These are phyloP conservation scores for Euplagia quadripunctaria DNA, from an alignment of 2,888 invertebrate species.

Conservation along the genomic window DNA sequence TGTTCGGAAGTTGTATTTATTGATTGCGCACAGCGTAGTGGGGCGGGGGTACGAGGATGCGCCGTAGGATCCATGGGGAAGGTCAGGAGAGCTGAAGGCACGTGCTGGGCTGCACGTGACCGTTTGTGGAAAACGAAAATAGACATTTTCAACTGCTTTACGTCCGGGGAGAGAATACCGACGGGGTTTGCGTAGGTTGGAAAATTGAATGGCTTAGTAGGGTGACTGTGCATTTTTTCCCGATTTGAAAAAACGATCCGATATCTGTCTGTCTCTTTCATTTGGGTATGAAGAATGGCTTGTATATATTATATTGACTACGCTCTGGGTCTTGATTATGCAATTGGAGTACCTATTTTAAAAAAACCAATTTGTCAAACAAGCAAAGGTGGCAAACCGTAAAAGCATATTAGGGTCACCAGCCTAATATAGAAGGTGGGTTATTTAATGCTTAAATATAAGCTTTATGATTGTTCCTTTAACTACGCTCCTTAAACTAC, in stretches of 20 bases:
- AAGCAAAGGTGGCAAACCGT: neutral
- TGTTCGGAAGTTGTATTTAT: slow-evolving; percentile 68
- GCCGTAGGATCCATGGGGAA: slow-evolving; percentile 67
- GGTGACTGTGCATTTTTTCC: slow-evolving; percentile 14
- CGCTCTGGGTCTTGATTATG: neutral
- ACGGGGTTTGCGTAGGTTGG: neutral
- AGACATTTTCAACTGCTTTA: slow-evolving; percentile 6
- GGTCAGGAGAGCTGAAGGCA: slow-evolving; percentile 67
- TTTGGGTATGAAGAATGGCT: slow-evolving; percentile 4
- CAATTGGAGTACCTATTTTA: neutral
- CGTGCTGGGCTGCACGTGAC: slow-evolving; percentile 47
- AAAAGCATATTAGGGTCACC: neutral
- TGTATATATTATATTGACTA: neutral
- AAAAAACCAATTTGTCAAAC: neutral
- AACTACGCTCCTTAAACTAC: no score
- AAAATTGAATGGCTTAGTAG: slow-evolving; percentile 1
- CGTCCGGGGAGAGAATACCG: neutral
- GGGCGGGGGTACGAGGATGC: slow-evolving; percentile 63
- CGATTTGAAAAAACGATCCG: neutral
- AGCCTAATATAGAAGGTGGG: neutral
- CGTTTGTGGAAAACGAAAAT: slow-evolving; percentile 13
- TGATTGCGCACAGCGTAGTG: slow-evolving; percentile 67
- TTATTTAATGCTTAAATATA: neutral
- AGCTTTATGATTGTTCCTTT: neutral
- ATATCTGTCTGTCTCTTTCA: slow-evolving; percentile 6